phyloP scores from a whole-genome alignment of 2,113 vertebrate species.

The Pimephales promelas region DNA sequence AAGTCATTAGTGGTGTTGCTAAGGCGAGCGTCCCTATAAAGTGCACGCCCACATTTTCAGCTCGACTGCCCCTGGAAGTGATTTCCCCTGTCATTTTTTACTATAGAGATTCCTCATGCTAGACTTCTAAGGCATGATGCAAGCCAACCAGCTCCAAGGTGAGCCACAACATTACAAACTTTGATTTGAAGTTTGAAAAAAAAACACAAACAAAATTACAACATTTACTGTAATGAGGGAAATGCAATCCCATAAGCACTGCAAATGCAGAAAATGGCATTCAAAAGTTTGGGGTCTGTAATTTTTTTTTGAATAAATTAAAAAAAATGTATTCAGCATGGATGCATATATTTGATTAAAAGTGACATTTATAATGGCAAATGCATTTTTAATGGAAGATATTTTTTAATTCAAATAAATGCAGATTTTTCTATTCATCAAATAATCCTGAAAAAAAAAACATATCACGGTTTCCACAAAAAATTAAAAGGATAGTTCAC shows the following conservation, averaged over 20 bases:
- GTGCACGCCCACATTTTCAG: background rate
- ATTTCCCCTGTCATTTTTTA: background rate
- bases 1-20: conserved; percentile 19
- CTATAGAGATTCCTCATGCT: background rate
- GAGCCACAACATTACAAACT: background rate
- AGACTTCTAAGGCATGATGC: background rate
- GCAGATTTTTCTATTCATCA: too few species aligned
- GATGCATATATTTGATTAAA: background rate
- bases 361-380: background rate
- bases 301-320: background rate
- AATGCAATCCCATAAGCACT: too few species aligned
- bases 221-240: background rate
- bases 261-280: too few species aligned
- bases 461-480: background rate
- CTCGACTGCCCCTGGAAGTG: background rate
- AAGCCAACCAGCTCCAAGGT: background rate
- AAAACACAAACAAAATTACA: background rate
- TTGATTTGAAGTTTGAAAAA: background rate
- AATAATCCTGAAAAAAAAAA: too few species aligned
- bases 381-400: too few species aligned
- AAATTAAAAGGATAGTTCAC: too few species aligned
- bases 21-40: background rate
- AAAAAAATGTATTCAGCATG: too few species aligned
- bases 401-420: too few species aligned
- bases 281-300: background rate